Base-by-base conservation (phyloP, 2,888 invertebrate genomes). In the Notodonta ziczac region DNA sequence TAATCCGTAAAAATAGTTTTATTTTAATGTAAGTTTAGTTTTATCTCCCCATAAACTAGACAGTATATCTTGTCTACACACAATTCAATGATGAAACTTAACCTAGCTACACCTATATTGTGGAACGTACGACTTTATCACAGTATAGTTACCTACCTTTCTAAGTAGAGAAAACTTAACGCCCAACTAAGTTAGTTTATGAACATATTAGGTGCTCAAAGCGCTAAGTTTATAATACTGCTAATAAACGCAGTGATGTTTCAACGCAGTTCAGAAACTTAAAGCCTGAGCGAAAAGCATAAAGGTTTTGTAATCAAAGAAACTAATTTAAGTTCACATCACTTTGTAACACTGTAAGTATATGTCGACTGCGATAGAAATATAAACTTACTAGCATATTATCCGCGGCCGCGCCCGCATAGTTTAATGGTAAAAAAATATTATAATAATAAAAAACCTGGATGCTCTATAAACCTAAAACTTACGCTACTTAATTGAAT, bases 181-280 rank as follows among this genome's bases (percentile, higher is more conserved):
- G n/a, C 10, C 16, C 16, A 50, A 50, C 50, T 50, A 16, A 65
- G 61, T 64, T 60, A 70, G 58, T 70, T 72, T 59, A 62, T 54
- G 55, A 74, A 74, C 74, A 77, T 72, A 70, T 74, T 72, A 72
- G 24, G 52, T 57, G 57, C 67, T 71, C 66, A 62, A 63, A 70
- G 62, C 61, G 59, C 55, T 61, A 57, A 70, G 71, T 64, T 66
- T 62, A 64, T 65, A 65, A 63, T 57, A 5, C 59, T 42, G 46
- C 58, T 71, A 66, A 62, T 71, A 69, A 69, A 63, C 56, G 39
- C 52, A 13, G 12, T 44, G 14, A 16, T 39, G 61, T 16, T 42
- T 9, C 44, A 58, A 52, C 32, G 52, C 32, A 56, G 14, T 46
- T 39, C 13, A 4, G 53, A 44, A 57, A 57, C 52, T 50, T 50